Evolutionary conservation across 2,113 vertebrate species (phyloP).

Genomic region (Psophia crepitans): DNA sequence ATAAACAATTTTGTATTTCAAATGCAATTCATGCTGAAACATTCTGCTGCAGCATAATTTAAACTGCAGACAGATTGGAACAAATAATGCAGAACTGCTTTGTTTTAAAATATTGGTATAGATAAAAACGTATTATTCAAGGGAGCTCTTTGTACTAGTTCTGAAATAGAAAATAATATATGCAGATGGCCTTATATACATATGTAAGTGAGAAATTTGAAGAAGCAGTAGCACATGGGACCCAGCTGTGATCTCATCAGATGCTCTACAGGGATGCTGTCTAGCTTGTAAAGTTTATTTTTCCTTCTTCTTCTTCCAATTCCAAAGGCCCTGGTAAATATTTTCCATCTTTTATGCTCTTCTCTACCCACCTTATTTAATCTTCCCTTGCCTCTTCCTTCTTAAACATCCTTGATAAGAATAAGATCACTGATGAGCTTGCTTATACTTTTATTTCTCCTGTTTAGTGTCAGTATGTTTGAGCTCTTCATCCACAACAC

Average conservation of each 20-base stretch:
- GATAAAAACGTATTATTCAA: slow-evolving; percentile 60
- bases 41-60: slow-evolving; percentile 8
- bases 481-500: not conserved
- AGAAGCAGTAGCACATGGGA: not conserved
- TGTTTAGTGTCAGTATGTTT: not conserved
- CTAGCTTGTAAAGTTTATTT: not conserved
- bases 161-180: slow-evolving; percentile 23
- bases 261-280: not conserved
- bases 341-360: not conserved
- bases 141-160: not conserved
- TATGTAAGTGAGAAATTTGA: not conserved
- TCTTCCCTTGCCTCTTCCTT: not conserved
- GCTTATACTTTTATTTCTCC: not conserved
- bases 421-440: not conserved
- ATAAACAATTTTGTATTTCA: slow-evolving; percentile 60
- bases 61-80: slow-evolving; percentile 43
- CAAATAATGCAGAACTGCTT: slow-evolving; percentile 32
- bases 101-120: slow-evolving; percentile 57
- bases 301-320: not conserved
- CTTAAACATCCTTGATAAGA: not conserved
- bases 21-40: slow-evolving; percentile 46
- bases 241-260: slow-evolving; percentile 15
- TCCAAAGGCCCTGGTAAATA: not conserved
- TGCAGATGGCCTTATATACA: slow-evolving; percentile 16
- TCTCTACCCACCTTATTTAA: not conserved